phyloP scores from a whole-genome alignment of 1,140 invertebrate species.

The Episyrphus balteatus region DNA sequence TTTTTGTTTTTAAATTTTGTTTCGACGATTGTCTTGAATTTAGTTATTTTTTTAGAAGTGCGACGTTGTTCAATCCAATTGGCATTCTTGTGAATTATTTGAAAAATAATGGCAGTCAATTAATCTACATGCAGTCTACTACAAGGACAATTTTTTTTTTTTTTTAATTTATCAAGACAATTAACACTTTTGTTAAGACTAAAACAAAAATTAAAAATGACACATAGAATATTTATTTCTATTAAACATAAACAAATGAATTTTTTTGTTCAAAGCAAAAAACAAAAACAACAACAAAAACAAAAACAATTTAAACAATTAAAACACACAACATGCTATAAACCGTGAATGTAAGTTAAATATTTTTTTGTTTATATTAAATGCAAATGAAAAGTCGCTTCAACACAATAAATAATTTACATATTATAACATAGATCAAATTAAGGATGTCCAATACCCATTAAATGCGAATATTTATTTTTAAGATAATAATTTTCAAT shows the following conservation, averaged over 20 bases:
- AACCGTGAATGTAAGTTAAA: too few relatives aligned
- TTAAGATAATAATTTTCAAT: too few relatives aligned
- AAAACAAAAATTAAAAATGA: background rate
- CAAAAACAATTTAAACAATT: too few relatives aligned
- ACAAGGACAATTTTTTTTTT: background rate
- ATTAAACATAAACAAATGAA: background rate
- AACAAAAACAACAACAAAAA: background rate
- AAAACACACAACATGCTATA: background rate
- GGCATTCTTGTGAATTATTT: background rate
- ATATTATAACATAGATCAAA: too few relatives aligned
- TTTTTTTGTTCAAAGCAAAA: background rate
- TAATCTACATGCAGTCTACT: background rate
- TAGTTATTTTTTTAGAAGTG: background rate
- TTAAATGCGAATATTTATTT: too few relatives aligned
- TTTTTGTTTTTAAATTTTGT: too few relatives aligned
- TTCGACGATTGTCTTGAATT: too few relatives aligned
- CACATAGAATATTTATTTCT: background rate
- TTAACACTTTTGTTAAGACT: background rate
- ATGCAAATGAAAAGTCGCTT: too few relatives aligned
- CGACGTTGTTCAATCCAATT: background rate
- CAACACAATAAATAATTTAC: too few relatives aligned
- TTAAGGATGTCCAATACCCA: too few relatives aligned
- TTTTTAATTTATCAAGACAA: background rate
- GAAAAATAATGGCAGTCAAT: background rate
- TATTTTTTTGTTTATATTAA: too few relatives aligned